Percentiles rank a stretch among this genome's conserved stretches.
phyloP scores from a whole-genome alignment of 2,113 vertebrate genomes.

The human region DNA sequence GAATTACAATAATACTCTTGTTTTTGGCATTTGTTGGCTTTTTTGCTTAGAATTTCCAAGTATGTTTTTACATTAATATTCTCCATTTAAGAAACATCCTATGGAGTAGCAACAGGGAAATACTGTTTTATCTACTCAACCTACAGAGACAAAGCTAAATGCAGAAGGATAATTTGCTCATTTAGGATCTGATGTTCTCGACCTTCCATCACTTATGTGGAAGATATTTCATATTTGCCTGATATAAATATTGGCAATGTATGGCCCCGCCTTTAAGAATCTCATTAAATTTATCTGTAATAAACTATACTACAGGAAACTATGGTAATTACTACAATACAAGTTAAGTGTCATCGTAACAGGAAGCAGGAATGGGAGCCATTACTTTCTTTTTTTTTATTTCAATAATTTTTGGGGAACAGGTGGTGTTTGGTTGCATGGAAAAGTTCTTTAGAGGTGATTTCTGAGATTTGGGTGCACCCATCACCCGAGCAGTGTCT shows the following conservation, averaged over 20 bases:
- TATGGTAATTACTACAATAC: neutral
- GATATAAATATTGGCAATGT: neutral
- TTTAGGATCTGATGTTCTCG: neutral
- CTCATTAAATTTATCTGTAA: neutral
- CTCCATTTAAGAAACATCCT: neutral
- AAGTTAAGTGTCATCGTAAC: neutral
- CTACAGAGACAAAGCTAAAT: neutral
- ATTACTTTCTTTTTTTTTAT: neutral
- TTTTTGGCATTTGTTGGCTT: neutral
- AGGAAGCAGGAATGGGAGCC: neutral
- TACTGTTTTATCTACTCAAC: neutral
- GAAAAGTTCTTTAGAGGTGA: no score
- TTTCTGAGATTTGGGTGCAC: no score
- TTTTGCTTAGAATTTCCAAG: neutral
- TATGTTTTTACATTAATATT: neutral
- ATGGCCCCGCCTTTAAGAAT: neutral
- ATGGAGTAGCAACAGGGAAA: neutral
- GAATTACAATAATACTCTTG: neutral
- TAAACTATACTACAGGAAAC: neutral
- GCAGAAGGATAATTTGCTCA: neutral
- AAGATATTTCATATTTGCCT: neutral
- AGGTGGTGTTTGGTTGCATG: no score
- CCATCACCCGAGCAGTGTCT: no score
- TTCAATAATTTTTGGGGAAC: no score
- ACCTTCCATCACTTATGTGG: neutral